Evolutionary conservation across 2,113 vertebrate genomes (phyloP), one percentile per base, ranked within the genome.

Genomic region (Spheniscus mendiculus): DNA sequence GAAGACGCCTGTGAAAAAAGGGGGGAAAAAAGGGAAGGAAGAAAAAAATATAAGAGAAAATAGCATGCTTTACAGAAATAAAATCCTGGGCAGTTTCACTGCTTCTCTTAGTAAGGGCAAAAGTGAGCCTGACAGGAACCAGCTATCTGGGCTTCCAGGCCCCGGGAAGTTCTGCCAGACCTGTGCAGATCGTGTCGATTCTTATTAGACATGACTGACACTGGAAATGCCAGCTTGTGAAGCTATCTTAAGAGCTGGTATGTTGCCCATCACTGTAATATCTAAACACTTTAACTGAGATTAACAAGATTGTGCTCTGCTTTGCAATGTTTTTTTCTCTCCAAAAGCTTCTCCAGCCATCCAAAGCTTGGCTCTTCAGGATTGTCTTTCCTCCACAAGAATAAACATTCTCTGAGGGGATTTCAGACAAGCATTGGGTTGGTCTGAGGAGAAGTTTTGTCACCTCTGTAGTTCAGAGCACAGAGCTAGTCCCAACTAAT

Each of bases 21-120:
- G 17, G 3, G 3, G 30, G 6, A 2, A 11, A 4, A 36, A 32
- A 10, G 5, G 8, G 34, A 23, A 18, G 11, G 9, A 12, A 18
- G 15, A 10, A 20, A 16, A 30, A 25, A 18, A 76, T 12, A 4
- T 18, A 10, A 52, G 52, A 67, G 47, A 67, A 11, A 22, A 22
- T 9, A 70, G 15, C 22, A 15, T 8, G n/a, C 29, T 69, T 82
- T 47, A 27, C 47, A 61, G 47, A 40, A 20, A 45, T 25, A 29
- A 29, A 52, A 38, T 69, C 27, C 23, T 83, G 22, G 49, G 59
- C 45, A 30, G 45, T 21, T n/a, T 59, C 27, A 34, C n/a, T 25
- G 29, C 45, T 80, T 23, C 52, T 34, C 15, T 21, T 20, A 8
- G 9, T 11, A 52, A 50, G 27, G 34, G 59, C 45, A 30, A 36